Base-by-base conservation (phyloP, 2,888 invertebrate genomes). In the Anticlea derivata region DNA sequence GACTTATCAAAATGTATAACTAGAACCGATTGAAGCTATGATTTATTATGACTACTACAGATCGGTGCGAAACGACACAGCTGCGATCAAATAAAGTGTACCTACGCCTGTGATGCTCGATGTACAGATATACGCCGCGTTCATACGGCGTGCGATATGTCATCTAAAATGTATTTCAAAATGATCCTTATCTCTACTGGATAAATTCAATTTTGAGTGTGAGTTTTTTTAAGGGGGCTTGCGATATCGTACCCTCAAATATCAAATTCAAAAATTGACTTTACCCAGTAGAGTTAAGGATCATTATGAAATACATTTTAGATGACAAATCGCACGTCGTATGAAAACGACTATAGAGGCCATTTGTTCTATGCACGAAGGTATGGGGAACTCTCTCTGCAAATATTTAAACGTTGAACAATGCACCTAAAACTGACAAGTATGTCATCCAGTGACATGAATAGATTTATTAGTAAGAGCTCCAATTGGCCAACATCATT, bases 1-100 rank as follows among this genome's bases (percentile, higher is more conserved):
- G 64, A 66, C 60, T 66, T 65, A 65, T 55, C 44, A 49, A 58
- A 60, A 57, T 61, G 58, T 37, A 58, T 50, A 56, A 45, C 40
- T 44, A 46, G 49, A 31, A 51, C 49, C 59, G 49, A 52, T 51
- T 31, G 48, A 48, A 39, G 50, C 53, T 45, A 45, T 17, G 33
- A 45, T 44, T 47, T 44, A 50, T 50, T 53, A 57, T 53, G 53
- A 53, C 49, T 47, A 50, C 33, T 33, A 13, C 34, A 12, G 33
- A 30, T 34, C 43, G 26, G 43, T 23, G 45, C 8, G 34, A 31
- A 39, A 41, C 11, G 13, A 40, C 33, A 29, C 40, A 35, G 26
- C 35, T 37, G 31, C 40, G 34, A 22, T 45, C 41, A 46, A 54
- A 45, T 34, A 34, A 63, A 58, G 54, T 54, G 45, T 54, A 60